Conservation (phyloP, 1,140 invertebrate genomes). For the Asbolus verrucosus region DNA sequence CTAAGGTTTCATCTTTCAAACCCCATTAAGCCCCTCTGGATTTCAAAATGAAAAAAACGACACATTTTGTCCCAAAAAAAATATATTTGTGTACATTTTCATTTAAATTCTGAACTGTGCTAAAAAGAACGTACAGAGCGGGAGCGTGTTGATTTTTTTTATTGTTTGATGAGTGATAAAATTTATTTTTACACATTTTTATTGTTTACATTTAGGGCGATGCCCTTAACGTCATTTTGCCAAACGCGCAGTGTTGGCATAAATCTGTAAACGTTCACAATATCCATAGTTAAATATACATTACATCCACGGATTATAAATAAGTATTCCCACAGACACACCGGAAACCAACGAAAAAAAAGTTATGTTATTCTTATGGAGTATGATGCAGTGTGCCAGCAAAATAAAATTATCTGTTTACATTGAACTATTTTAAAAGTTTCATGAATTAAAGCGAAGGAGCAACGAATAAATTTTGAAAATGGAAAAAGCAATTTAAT, state of each 20-base stretch:
- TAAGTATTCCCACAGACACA: constrained; percentile 30
- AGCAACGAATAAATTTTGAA: neutral
- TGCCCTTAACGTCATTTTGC: constrained; percentile 24
- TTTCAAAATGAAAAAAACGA: no score
- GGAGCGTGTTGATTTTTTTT: neutral
- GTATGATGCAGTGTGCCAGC: constrained; percentile 5
- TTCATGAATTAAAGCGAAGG: neutral
- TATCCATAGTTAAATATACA: constrained; percentile 17
- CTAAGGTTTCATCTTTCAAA: neutral
- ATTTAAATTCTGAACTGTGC: no score
- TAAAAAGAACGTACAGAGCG: neutral
- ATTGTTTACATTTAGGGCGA: constrained; percentile 18
- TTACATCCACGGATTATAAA: constrained; percentile 27
- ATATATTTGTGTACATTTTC: no score
- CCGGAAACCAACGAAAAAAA: constrained; percentile 42
- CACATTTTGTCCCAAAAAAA: no score
- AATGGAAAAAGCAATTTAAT: no score
- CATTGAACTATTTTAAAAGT: constrained; percentile 17
- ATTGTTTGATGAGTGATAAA: neutral
- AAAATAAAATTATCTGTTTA: constrained; percentile 37
- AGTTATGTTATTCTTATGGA: neutral
- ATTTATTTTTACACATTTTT: neutral
- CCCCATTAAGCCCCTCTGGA: no score
- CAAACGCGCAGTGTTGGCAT: constrained; percentile 33
- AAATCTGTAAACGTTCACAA: constrained; percentile 19